Conservation (phyloP, 1,140 invertebrate species). For the Brachionus koreanus region DNA sequence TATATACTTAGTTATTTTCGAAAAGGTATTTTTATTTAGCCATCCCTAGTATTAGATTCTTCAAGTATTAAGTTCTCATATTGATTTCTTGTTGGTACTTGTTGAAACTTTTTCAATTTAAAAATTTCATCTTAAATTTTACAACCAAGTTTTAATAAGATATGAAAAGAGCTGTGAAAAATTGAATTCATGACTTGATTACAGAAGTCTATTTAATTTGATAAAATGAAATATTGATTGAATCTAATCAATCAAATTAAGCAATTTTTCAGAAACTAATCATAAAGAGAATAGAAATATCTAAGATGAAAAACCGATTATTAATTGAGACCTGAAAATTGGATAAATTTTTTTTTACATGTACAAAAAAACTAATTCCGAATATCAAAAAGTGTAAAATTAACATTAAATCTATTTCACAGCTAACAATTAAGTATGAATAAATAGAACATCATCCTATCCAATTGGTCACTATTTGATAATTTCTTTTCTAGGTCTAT, state of each 20-base stretch:
- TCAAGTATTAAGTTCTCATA: too few relatives aligned
- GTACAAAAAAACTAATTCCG: background rate
- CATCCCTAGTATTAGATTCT: too few relatives aligned
- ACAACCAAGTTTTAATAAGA: too few relatives aligned
- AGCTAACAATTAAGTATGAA: constrained; percentile 5
- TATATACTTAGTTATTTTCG: too few relatives aligned
- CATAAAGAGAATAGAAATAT: background rate
- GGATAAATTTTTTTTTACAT: background rate
- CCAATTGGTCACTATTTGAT: constrained; percentile 12
- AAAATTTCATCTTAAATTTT: too few relatives aligned
- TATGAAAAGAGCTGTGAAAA: too few relatives aligned
- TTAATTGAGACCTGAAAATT: constrained; percentile 21
- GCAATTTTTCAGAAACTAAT: background rate
- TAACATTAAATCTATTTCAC: background rate
- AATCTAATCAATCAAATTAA: constrained; percentile 23
- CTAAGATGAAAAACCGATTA: background rate
- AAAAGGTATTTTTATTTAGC: too few relatives aligned
- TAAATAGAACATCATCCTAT: background rate
- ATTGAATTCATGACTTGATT: too few relatives aligned
- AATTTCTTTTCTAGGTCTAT: background rate
- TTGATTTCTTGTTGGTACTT: too few relatives aligned
- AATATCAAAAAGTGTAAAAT: background rate
- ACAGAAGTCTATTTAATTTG: too few relatives aligned
- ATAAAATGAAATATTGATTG: background rate
- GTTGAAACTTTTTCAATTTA: too few relatives aligned